Base-by-base conservation (phyloP, 2,797 vertebrate species). In the Enteromius trimaculatus region DNA sequence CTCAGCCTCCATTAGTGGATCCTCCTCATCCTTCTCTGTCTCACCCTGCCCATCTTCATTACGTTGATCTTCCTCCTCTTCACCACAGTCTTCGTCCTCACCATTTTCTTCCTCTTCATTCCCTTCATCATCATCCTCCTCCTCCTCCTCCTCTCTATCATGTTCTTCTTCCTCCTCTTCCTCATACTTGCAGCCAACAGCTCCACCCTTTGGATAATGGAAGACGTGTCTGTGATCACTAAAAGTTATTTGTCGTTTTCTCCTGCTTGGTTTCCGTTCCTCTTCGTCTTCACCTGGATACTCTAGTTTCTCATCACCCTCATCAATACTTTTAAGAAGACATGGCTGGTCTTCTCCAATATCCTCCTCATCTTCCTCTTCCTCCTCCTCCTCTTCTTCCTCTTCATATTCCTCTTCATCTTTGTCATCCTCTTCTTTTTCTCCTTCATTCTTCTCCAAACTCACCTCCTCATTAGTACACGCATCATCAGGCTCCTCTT, bases 1-100 rank as follows among this genome's bases (percentile, higher is more conserved):
- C 90, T 98, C 97, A 0, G 97, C 97, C 89, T 96, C 89, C 72
- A 97, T 91, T 81, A 96, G 93, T 1, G 97, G 97, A 83, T 98
- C 96, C 0, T 96, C 95, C 2, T 96, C 94, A 80, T 95, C 95
- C 0, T 88, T 90, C 1, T 90, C 83, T 1, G 71, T 72, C 2
- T 89, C 84, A 1, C 84, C 91, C 4, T 81, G 90, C 0, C 90
- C 6, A 91, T 94, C 47, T 66, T 76, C 13, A 71, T 95, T 94
- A 0, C 89, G 90, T 0, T 92, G 89, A 39, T 92, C 93, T 1
- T 88, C 90, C 1, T 90, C 92, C 0, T 10, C 11, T 91, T 94
- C 42, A 49, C 76, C 11, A 53, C 76, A 21, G 77, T 80, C 9
- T 79, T 71, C 94, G 0, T 94, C 76, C 0, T 89, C 85, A 0